phyloP scores from a whole-genome alignment of 2,113 vertebrate genomes.

The Tragelaphus scriptus region DNA sequence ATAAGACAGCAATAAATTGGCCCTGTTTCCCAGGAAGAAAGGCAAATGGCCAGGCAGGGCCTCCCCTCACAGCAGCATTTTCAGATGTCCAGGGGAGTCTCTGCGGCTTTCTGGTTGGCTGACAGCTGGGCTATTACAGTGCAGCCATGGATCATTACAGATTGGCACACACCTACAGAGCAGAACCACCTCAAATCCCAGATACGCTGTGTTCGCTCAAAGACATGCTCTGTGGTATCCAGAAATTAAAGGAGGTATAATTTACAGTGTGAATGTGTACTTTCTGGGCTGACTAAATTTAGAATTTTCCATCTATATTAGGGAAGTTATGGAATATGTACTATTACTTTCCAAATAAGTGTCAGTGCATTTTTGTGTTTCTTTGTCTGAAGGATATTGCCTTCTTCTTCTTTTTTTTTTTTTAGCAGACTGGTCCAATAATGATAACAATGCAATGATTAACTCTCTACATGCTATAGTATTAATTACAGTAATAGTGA shows the following conservation, averaged over 20 bases:
- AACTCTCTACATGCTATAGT: neutral
- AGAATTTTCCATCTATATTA: neutral
- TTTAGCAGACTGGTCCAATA: neutral
- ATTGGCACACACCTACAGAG: neutral
- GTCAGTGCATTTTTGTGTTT: neutral
- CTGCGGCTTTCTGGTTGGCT: neutral
- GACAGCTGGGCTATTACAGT: fast-evolving
- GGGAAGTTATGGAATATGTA: neutral
- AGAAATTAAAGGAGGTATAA: neutral
- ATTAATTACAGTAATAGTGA: neutral
- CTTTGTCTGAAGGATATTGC: neutral
- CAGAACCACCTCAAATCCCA: neutral
- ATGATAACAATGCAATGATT: neutral
- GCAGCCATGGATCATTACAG: neutral
- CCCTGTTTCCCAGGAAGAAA: neutral
- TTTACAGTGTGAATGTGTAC: neutral
- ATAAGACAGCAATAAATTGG: neutral
- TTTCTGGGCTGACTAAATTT: slow-evolving; percentile 10
- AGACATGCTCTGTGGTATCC: neutral
- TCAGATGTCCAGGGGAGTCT: neutral
- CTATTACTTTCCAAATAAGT: neutral
- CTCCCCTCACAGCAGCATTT: neutral
- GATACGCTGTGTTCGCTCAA: neutral
- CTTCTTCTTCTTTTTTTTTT: neutral
- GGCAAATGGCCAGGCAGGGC: neutral